These are phyloP conservation scores for Aromia moschata DNA, from an alignment of 2,888 invertebrate genomes.

Conservation along the genomic window DNA sequence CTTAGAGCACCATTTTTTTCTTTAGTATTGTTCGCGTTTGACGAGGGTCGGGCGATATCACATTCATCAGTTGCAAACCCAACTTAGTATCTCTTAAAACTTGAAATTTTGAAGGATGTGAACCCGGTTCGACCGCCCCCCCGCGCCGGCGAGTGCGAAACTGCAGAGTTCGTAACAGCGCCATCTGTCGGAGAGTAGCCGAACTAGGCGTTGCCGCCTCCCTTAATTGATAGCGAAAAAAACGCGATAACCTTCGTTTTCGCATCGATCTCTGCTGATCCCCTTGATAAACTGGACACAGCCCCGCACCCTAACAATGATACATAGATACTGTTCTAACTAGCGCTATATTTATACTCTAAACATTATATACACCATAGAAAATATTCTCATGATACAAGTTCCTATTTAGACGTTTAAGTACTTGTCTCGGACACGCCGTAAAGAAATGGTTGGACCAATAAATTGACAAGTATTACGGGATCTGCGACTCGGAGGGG, in stretches of 20 bases:
- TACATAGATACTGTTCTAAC: conserved; percentile 5
- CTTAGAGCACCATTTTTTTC: conserved; percentile 11
- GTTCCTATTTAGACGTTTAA: conserved; percentile 18
- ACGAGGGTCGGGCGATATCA: neutral
- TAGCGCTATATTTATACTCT: conserved; percentile 11
- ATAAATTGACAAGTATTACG: conserved; percentile 31
- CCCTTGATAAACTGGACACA: neutral
- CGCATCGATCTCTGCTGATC: too few relatives aligned
- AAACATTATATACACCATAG: conserved; percentile 20
- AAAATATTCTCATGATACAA: conserved; percentile 20
- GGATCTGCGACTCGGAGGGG: conserved; percentile 29
- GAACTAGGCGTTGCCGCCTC: neutral
- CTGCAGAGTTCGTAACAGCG: too few relatives aligned
- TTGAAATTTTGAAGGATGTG: too few relatives aligned
- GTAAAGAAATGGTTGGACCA: conserved; percentile 19
- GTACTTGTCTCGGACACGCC: conserved; percentile 27
- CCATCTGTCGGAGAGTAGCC: neutral
- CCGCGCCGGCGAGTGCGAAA: too few relatives aligned
- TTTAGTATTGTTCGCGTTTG: conserved; percentile 5
- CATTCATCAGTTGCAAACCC: neutral
- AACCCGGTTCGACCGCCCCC: too few relatives aligned
- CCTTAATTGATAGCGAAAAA: too few relatives aligned
- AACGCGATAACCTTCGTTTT: neutral
- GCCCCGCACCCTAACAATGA: neutral
- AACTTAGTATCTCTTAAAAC: too few relatives aligned